Base-by-base conservation (phyloP, 30 jellyfish, hydroid and myxozoan genomes). In the Chrysaora quinquecirrha region DNA sequence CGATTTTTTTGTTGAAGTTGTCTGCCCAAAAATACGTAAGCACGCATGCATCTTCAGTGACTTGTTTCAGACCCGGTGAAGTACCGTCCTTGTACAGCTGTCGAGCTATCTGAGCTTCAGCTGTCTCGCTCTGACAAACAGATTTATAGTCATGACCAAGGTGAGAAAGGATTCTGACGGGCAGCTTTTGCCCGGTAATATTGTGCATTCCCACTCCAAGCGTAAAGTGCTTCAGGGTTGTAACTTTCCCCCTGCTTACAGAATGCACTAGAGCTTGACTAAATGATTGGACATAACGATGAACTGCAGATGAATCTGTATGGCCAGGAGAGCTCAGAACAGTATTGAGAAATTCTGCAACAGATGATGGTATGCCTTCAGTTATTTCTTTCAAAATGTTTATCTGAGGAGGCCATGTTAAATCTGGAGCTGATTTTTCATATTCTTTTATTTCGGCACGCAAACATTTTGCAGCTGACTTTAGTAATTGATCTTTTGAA, bases 131-230 rank as follows among this genome's bases (percentile, higher is more conserved):
- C 14, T 80, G 87, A 66, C 90, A 80, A 32, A 48, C 48, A 43
- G 29, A 43, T n/a, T 66, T 76, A 56, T 80, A 80, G 67, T 46
- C 65, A 32, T 80, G 90, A 34, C 90, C 90, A 34, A 80, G 86
- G 0, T 67, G 72, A 14, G 60, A 23, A 24, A 30, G 48, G n/a
- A 80, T 64, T 43, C 65, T 49, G 18, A 77, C 18, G 1, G 79
- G 69, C 9, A 28, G 65, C 69, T 61, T 77, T 46, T 7, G 21
- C 20, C 88, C 93, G 20, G 88, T 82, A 52, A 82, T 20, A 71
- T 82, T 82, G 61, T 82, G 93, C 31, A 68, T 69, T 48, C 93
- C 87, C 2, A 82, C 48, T 46, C 76, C 87, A 12, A 82, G 93
- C 11, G 70, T 66, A 71, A 46, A 82, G 70, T 82, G 88, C 38